Base-by-base conservation (phyloP, 2,888 invertebrate genomes). In the Anoncus sp. region DNA sequence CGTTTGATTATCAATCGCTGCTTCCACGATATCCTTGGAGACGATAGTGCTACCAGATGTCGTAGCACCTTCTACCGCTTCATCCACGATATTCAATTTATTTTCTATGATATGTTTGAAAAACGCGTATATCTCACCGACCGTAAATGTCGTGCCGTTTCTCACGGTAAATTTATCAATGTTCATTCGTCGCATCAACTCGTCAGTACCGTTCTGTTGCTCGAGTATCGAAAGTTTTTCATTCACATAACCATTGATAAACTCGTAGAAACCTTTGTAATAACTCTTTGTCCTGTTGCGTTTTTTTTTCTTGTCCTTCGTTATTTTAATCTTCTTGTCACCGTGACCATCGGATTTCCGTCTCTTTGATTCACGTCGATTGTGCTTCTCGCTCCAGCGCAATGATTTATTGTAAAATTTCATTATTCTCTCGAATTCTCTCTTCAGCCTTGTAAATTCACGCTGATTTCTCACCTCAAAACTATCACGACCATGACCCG, bases 31-130 rank as follows among this genome's bases (percentile, higher is more conserved):
- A n/a, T 53, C 47, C 45, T 70, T 74, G 5, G 69, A 35, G 18
- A 65, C 74, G 24, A 59, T 20, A 18, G 78, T 75, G 35, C 73
- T 67, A 22, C 62, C 66, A 14, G 78, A 73, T 12, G 77, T n/a
- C 53, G 78, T 74, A n/a, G 71, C 60, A 1, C 60, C 63, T 24
- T 74, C 74, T 14, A 67, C 57, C 16, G 38, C 62, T 45, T 35
- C 53, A n/a, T 75, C 70, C 10, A 40, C 75, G 7, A 63, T 47
- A 76, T 90, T 90, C 77, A 90, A 81, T 84, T 87, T 89, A 81
- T 88, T 86, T 65, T 90, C 90, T 86, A 91, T 91, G 91, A 91
- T 91, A 91, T 91, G 91, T 90, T 89, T 90, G 84, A 91, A 90
- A 84, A 90, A 90, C 57, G 90, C 88, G 84, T 91, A 91, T 81